These are phyloP conservation scores for Lithodes maja DNA, from an alignment of 2,888 invertebrate species.

Conservation along the genomic window DNA sequence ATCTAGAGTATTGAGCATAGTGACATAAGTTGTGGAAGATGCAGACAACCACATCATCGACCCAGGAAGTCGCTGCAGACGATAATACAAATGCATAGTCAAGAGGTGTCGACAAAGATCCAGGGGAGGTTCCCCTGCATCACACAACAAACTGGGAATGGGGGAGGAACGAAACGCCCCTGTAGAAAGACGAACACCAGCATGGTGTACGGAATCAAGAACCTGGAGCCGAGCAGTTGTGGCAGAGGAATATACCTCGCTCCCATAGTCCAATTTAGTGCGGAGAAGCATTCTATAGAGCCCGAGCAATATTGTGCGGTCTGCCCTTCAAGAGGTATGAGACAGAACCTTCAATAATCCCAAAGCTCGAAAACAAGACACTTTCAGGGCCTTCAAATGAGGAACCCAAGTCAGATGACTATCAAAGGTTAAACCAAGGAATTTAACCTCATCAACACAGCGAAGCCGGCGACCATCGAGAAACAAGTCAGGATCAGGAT, in stretches of 20 bases:
- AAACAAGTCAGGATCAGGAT: not conserved
- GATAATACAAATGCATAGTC: too few relatives aligned
- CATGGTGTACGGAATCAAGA: constrained; percentile 1
- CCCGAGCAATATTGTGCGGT: not conserved
- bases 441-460: not conserved
- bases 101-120: not conserved
- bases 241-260: constrained; percentile 12
- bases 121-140: not conserved
- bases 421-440: not conserved
- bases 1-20: too few relatives aligned
- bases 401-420: constrained; percentile 1
- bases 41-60: too few relatives aligned
- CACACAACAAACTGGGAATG: not conserved
- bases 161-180: not conserved
- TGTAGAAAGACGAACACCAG: not conserved
- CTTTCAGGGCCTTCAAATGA: not conserved
- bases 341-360: not conserved
- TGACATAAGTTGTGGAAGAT: too few relatives aligned
- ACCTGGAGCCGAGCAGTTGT: not conserved
- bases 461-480: not conserved
- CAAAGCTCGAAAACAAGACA: not conserved
- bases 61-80: too few relatives aligned
- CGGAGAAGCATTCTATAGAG: not conserved
- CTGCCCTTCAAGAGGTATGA: not conserved
- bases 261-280: constrained; percentile 7